Evolutionary conservation across 2,797 vertebrate genomes (phyloP), one percentile per base, ranked within the genome.

Genomic region (Carcharodon carcharias): DNA sequence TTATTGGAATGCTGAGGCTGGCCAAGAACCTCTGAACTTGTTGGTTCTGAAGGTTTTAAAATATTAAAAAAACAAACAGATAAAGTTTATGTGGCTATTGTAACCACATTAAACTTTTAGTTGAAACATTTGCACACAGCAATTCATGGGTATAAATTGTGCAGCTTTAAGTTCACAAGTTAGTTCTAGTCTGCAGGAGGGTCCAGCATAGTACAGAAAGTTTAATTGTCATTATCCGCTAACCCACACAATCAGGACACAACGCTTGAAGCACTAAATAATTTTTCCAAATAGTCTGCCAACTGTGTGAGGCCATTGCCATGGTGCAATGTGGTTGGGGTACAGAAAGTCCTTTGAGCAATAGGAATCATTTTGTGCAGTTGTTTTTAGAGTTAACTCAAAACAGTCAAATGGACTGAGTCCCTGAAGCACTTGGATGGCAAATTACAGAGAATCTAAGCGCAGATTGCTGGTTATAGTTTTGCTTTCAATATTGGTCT

Each of bases 211-310:
- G n/a, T 50, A 50, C 93, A 69, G 67, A 69, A 26, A 65, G 23
- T 95, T 95, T 54, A 50, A 54, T 71, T 95, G 40, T 28, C 40
- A 95, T 28, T 95, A 95, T 69, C 40, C n/a, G 11, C 40, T 71
- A 71, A 54, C 93, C 71, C 61, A 45, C 93, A 95, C 93, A 28
- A 95, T 54, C 40, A 50, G 93, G 40, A 9, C n/a, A 50, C 92
- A 45, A 40, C 89, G 26, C 63, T 94, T 65, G 92, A 94, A 35
- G 58, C 40, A 28, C 45, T 5, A 9, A 69, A 95, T 67, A 16
- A 69, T 67, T 95, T 95, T 95, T 95, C 93, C 65, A 95, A 71
- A 45, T 95, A 23, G 18, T 50, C 40, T 95, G 93, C 40, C 92
- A 94, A 50, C 0, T 58, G 9, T 40, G 54, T 40, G 35, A n/a